Evolutionary conservation across 2,888 invertebrate species (phyloP), one percentile per base, ranked within the genome.

Genomic region (Dynastes maya): DNA sequence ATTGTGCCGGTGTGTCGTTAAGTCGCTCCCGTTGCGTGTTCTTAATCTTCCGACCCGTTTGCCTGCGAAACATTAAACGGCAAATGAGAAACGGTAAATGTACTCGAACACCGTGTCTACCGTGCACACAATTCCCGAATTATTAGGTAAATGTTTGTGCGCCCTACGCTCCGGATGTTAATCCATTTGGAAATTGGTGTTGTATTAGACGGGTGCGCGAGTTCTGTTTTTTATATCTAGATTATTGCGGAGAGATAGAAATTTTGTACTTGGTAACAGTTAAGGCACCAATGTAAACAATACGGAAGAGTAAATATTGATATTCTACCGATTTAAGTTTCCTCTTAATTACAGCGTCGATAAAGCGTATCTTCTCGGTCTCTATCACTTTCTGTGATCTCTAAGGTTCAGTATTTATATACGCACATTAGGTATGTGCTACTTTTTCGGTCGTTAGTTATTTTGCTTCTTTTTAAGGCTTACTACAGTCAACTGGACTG

Each of bases 1-100:
- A 86, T 86, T 85, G 85, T 83, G 83, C 82, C 84, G 83, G 85
- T 82, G 83, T 81, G 82, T 80, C 77, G 81, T 82, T 74, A 74
- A 61, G 72, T 40, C 58, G 55, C 72, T 71, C 55, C 83, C 80
- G 83, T 82, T 83, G 81, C 81, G 79, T 80, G 81, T 83, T 83
- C 83, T 83, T 84, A 83, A 83, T 83, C 82, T 83, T 83, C 82
- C 81, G 80, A 80, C 80, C 80, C 80, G 80, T 80, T 80, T 80
- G 79, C 79, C 80, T 81, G 80, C 81, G 80, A 83, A 81, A 83
- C 83, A 84, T 83, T 84, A 84, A 83, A 83, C 81, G 82, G 80
- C 79, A 82, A 82, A 82, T 78, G 82, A 81, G 80, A 78, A 79
- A 78, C 82, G 82, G 81, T 82, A 82, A 81, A 80, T 81, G 80